phyloP scores from a whole-genome alignment of 2,797 vertebrate genomes.

The Sparus aurata region DNA sequence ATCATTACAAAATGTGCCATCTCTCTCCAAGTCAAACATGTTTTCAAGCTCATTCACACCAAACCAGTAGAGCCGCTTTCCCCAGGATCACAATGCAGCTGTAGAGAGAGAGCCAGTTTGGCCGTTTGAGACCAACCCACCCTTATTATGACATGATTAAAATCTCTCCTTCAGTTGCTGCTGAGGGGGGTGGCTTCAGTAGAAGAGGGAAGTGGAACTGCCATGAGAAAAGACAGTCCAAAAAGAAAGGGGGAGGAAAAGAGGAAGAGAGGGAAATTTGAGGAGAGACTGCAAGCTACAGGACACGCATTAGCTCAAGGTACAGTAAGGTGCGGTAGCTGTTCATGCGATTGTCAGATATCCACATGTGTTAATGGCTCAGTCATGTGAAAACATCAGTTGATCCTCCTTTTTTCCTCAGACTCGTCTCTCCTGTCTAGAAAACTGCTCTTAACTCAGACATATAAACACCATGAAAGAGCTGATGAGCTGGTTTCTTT shows the following conservation, averaged over 20 bases:
- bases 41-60: conserved; percentile 46
- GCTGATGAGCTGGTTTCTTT: neutral
- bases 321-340: neutral
- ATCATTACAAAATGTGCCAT: conserved; percentile 19
- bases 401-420: neutral
- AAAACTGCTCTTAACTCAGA: conserved; percentile 51
- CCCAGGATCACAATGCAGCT: conserved; percentile 20
- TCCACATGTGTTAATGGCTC: conserved; percentile 22
- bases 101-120: conserved; percentile 67
- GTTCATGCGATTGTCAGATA: conserved; percentile 16
- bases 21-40: conserved; percentile 8
- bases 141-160: conserved; percentile 63
- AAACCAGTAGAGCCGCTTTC: conserved; percentile 83
- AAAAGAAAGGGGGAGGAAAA: conserved; percentile 12
- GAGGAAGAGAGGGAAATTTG: conserved; percentile 17
- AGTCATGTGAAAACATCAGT: conserved; percentile 19
- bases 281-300: neutral
- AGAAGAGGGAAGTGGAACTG: conserved; percentile 67
- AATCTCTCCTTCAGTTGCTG: conserved; percentile 60
- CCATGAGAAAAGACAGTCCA: conserved; percentile 43
- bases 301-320: conserved; percentile 8
- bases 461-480: conserved; percentile 1
- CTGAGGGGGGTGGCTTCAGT: conserved; percentile 16
- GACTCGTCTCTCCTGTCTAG: neutral
- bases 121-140: conserved; percentile 66